Evolutionary conservation across 2,888 invertebrate species (phyloP).

Genomic region (Leptarthrus brevirostris): DNA sequence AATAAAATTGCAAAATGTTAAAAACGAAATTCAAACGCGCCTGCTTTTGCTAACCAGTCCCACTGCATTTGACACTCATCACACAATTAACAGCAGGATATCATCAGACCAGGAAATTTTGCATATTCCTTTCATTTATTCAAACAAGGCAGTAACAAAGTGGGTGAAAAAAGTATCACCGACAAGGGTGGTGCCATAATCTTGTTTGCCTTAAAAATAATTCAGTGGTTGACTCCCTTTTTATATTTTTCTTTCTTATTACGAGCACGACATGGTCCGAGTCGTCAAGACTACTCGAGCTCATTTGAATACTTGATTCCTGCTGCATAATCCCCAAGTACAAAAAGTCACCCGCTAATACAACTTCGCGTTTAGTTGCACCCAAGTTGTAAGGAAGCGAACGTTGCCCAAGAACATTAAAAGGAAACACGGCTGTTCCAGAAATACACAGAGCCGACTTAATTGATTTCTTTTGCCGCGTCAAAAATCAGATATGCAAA

Average conservation of each 20-base stretch:
- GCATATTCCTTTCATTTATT: slow-evolving; percentile 22
- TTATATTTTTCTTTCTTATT: slow-evolving; percentile 46
- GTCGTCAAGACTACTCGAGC: slow-evolving; percentile 5
- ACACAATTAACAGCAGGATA: no score
- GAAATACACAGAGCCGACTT: no score
- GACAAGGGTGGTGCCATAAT: neutral
- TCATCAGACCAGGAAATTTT: neutral
- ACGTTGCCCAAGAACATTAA: neutral
- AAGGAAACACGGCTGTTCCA: neutral
- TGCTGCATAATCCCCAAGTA: slow-evolving; percentile 15
- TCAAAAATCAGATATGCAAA: slow-evolving; percentile 45
- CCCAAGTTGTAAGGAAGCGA: neutral
- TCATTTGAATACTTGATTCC: slow-evolving; percentile 40
- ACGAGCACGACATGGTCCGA: slow-evolving; percentile 11
- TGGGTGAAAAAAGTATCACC: neutral
- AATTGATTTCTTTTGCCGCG: slow-evolving; percentile 30
- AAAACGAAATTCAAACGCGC: no score
- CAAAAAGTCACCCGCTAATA: neutral
- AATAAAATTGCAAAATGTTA: no score
- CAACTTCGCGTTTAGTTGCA: neutral
- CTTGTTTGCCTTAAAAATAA: slow-evolving; percentile 37
- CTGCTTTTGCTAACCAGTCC: no score
- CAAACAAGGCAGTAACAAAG: neutral
- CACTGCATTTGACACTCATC: no score
- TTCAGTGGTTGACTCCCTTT: slow-evolving; percentile 11